A percentile compares a stretch with the other conserved stretches of the same genome.
Conservation (phyloP, 2,888 invertebrate species). For the Nudaria mundana region DNA sequence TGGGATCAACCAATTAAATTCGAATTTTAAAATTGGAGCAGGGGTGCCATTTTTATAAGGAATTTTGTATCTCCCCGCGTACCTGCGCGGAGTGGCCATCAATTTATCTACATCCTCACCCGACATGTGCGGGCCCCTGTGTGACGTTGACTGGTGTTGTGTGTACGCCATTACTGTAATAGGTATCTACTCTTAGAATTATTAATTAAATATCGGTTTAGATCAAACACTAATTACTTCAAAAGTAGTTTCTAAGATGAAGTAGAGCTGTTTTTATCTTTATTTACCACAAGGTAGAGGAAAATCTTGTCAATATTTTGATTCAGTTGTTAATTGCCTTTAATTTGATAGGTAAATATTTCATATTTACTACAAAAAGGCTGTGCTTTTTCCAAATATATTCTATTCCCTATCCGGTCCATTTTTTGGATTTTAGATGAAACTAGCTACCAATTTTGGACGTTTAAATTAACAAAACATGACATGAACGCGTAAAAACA, state of each 20-base stretch:
- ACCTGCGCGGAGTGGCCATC: conserved; percentile 67
- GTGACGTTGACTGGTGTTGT: conserved; percentile 50
- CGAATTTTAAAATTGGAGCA: conserved; percentile 26
- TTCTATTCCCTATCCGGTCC: conserved; percentile 62
- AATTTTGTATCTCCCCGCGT: conserved; percentile 49
- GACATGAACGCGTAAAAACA: conserved; percentile 62
- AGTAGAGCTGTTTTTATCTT: no score
- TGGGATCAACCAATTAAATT: conserved; percentile 28
- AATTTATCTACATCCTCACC: conserved; percentile 61
- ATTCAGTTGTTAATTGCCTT: no score
- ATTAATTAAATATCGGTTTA: not conserved
- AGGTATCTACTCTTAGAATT: conserved; percentile 38
- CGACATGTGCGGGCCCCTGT: conserved; percentile 45
- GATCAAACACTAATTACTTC: not conserved
- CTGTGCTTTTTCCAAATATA: conserved; percentile 54
- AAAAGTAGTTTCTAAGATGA: no score
- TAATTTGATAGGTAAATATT: no score
- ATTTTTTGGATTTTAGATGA: conserved; percentile 86
- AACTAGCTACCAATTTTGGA: conserved; percentile 82
- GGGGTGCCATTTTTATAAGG: conserved; percentile 49
- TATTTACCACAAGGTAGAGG: no score
- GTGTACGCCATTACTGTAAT: conserved; percentile 53
- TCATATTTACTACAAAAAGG: no score
- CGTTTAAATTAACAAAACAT: conserved; percentile 78
- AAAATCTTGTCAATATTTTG: no score